Conservation (phyloP, 2,113 vertebrate genomes). For the Glaucidium brasilianum region DNA sequence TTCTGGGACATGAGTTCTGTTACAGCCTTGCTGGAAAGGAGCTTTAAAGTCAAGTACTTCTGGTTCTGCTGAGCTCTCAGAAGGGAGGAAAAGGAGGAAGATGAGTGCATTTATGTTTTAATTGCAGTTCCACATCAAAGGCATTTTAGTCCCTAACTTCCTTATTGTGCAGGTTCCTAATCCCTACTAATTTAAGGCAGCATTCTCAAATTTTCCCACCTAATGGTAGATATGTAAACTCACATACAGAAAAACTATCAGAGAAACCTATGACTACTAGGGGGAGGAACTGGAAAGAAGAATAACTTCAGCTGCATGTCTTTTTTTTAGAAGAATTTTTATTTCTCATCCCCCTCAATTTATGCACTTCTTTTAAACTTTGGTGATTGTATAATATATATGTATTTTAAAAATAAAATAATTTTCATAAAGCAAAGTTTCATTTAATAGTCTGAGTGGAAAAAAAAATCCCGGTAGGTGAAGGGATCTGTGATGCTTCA, state of each 20-base stretch:
- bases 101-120: neutral
- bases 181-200: neutral
- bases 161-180: neutral
- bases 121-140: neutral
- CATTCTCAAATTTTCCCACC: neutral
- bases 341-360: neutral
- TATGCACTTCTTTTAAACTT: neutral
- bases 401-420: neutral
- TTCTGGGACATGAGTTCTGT: neutral
- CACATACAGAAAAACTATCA: neutral
- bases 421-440: neutral
- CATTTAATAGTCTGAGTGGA: neutral
- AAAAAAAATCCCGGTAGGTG: neutral
- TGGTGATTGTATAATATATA: neutral
- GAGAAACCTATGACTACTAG: neutral
- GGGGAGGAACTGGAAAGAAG: neutral
- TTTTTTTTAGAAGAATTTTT: neutral
- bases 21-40: neutral
- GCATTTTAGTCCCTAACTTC: neutral
- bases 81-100: neutral
- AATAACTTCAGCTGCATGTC: neutral
- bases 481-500: neutral
- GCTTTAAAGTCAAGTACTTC: constrained; percentile 2
- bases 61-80: neutral
- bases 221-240: neutral